Percentiles rank a stretch among this genome's conserved stretches.
Evolutionary conservation across 2,113 vertebrate genomes (phyloP).

Genomic region (Gnathonemus longibarbis): DNA sequence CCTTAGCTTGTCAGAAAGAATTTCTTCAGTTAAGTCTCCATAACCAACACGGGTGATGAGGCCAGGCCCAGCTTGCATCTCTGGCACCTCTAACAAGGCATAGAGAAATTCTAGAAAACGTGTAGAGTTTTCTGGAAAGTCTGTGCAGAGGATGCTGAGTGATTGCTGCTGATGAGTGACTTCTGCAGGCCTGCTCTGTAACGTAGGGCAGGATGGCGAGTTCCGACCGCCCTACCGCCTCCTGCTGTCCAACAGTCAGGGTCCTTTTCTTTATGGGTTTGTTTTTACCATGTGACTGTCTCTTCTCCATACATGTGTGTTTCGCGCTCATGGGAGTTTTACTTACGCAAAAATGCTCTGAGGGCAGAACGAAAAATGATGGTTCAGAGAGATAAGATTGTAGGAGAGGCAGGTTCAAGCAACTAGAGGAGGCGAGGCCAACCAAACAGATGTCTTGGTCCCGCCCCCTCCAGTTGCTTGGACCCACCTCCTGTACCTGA

Average conservation of each 20-base stretch:
- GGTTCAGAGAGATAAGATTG: too few species aligned
- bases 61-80: background rate
- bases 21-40: slow-evolving; percentile 26
- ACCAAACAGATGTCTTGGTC: too few species aligned
- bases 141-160: background rate
- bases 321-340: too few species aligned
- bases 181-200: background rate
- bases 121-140: background rate
- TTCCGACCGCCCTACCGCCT: background rate
- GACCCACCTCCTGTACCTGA: too few species aligned
- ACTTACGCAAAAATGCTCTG: too few species aligned
- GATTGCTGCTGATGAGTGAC: background rate
- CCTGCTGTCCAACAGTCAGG: background rate
- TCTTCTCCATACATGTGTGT: background rate
- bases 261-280: background rate
- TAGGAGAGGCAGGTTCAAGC: too few species aligned
- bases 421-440: too few species aligned
- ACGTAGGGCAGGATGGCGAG: background rate
- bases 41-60: background rate
- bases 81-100: background rate
- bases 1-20: slow-evolving; percentile 32
- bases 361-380: too few species aligned
- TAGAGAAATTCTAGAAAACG: background rate
- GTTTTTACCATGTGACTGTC: background rate
- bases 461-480: too few species aligned